phyloP scores from a whole-genome alignment of 2,797 vertebrate species.

The Sorex maritimensis region DNA sequence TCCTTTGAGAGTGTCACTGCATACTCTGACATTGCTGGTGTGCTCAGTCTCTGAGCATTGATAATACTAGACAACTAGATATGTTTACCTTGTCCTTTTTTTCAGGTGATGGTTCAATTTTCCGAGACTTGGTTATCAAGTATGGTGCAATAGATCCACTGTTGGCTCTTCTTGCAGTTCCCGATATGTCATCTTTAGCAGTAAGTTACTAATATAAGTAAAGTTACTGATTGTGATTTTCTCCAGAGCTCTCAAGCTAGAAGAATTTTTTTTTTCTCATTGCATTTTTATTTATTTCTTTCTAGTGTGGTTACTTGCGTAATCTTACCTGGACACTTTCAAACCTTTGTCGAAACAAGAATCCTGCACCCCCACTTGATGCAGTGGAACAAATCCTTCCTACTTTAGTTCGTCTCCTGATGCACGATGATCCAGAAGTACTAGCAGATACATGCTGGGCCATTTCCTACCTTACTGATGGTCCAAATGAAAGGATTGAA shows the following conservation, averaged over 20 bases:
- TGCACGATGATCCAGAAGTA: slow-evolving; percentile 95
- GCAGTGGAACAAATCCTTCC: slow-evolving; percentile 96
- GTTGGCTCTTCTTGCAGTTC: slow-evolving; percentile 94
- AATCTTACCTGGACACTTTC: slow-evolving; percentile 99
- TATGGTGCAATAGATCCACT: slow-evolving; percentile 95
- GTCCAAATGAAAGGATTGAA: slow-evolving; percentile 98
- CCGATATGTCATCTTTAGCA: slow-evolving; percentile 93
- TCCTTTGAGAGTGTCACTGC: background rate
- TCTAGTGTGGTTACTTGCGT: slow-evolving; percentile 95
- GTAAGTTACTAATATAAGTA: slow-evolving; percentile 91
- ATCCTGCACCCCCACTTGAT: slow-evolving; percentile 95
- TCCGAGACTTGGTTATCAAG: slow-evolving; percentile 97
- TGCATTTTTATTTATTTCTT: background rate
- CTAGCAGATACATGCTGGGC: slow-evolving; percentile 98
- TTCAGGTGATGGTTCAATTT: slow-evolving; percentile 96
- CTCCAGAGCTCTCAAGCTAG: background rate
- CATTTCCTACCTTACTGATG: slow-evolving; percentile 97
- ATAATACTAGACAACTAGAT: background rate
- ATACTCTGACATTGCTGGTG: background rate
- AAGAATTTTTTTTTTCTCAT: background rate
- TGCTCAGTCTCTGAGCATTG: background rate
- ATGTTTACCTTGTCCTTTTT: background rate
- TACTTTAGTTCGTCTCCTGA: slow-evolving; percentile 93
- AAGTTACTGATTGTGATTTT: background rate
- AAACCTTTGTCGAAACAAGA: slow-evolving; percentile 99